These are phyloP conservation scores for Brachionus paranguensis DNA, from an alignment of 1,140 invertebrate genomes.

Conservation along the genomic window DNA sequence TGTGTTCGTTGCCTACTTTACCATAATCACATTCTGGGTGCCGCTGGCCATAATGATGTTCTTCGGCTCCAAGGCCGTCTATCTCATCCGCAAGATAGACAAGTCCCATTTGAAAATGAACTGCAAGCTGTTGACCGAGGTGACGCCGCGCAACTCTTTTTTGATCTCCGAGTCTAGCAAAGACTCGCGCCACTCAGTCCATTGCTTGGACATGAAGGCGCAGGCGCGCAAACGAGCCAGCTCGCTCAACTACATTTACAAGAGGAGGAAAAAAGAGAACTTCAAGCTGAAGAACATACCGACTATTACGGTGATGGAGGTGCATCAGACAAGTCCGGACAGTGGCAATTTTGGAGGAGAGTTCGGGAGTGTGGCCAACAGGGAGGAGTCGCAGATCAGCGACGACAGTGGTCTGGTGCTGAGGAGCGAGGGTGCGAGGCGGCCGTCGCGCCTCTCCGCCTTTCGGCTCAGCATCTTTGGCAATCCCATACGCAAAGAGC, in stretches of 20 bases:
- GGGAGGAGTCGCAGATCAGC: not conserved
- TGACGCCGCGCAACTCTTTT: not conserved
- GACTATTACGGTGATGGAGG: not conserved
- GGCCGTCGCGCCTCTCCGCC: not conserved
- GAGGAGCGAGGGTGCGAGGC: not conserved
- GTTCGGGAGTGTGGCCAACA: not conserved
- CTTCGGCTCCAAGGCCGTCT: constrained; percentile 5
- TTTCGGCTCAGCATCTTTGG: constrained; percentile 5
- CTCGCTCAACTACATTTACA: not conserved
- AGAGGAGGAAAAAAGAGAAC: not conserved
- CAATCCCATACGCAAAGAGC: constrained; percentile 23
- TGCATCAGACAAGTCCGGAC: not conserved
- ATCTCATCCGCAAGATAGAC: constrained; percentile 3
- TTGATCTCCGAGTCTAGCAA: not conserved
- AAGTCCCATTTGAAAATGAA: constrained; percentile 32
- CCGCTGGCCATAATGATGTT: constrained; percentile 16
- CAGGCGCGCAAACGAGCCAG: not conserved
- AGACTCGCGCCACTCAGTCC: not conserved
- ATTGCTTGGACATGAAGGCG: too few relatives aligned
- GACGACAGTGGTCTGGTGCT: not conserved
- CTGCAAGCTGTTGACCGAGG: not conserved
- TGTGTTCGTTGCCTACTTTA: not conserved
- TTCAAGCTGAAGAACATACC: constrained; percentile 4
- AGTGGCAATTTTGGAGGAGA: not conserved
- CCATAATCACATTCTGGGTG: constrained; percentile 29